Evolutionary conservation across 2,888 invertebrate species (phyloP), one percentile per base, ranked within the genome.

Genomic region (Platerodrilus igneus): DNA sequence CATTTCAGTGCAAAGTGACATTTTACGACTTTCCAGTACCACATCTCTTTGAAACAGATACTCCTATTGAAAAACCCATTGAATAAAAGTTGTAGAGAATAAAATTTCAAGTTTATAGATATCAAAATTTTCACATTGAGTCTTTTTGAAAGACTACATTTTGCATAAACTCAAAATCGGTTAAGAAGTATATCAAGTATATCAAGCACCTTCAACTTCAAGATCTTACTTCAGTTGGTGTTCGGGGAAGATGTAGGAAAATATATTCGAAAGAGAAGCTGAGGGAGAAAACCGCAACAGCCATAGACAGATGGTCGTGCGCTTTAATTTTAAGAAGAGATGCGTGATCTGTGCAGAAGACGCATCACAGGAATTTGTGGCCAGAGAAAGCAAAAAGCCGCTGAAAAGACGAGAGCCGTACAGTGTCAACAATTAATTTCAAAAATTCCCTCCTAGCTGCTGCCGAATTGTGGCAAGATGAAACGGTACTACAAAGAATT

Each of bases 251-350:
- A 15, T 32, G 32, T 16, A 4, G 32, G 15, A 32, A 32, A 23
- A 6, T 22, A 7, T 22, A 32, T 20, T 20, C 22, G 32, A 32
- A 21, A 14, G 22, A 32, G 20, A 30, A 32, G 14, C 13, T 11
- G 21, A 4, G 6, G 32, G 14, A 22, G 22, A 32, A 22, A 21
- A 32, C 14, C 14, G 22, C 13, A 32, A 32, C 5, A 22, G 22
- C 3, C 2, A 15, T 22, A 14, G 32, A 22, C n/a, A 10, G 21
- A 4, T 11, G 14, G 20, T 11, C 7, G 21, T 3, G 14, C 13
- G 14, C 5, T 22, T 32, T 15, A 11, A 34, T 17, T 34, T 34
- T 17, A 34, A 34, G 26, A 17, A 34, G 18, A 17, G 17, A 16
- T 25, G 34, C 10, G 17, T 34, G 25, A 17, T 25, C 17, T 34